Evolutionary conservation across 1,140 invertebrate species (phyloP).

Genomic region (Cylas formicarius): DNA sequence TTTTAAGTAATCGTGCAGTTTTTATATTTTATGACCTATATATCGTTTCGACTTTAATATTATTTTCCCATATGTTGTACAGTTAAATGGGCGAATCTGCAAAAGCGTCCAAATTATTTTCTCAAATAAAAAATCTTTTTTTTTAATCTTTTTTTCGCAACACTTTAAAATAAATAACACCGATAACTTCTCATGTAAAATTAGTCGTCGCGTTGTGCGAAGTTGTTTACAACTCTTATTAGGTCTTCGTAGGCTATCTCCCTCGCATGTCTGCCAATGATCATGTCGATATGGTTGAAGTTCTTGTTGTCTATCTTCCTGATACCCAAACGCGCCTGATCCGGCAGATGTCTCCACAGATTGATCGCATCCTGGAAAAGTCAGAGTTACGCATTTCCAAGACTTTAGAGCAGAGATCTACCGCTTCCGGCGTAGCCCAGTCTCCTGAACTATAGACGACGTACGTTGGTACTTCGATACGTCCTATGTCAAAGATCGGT

Average conservation of each 20-base stretch:
- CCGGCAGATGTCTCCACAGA: conserved; percentile 29
- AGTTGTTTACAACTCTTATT: conserved; percentile 24
- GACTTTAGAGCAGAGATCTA: conserved; percentile 23
- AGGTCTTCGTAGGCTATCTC: conserved; percentile 31
- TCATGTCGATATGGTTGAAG: conserved; percentile 37
- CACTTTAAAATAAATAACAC: no score
- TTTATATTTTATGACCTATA: no score
- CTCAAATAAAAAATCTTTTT: no score
- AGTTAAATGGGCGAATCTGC: no score
- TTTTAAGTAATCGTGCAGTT: no score
- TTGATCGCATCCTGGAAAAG: conserved; percentile 32
- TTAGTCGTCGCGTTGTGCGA: no score
- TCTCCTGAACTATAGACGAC: conserved; percentile 33
- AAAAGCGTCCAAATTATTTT: no score
- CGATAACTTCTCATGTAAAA: no score
- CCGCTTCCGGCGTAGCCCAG: conserved; percentile 33
- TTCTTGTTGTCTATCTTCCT: conserved; percentile 22
- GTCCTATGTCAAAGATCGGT: conserved; percentile 32
- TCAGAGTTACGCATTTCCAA: background rate
- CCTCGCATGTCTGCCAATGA: conserved; percentile 29
- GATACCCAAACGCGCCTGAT: conserved; percentile 26
- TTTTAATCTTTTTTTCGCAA: no score
- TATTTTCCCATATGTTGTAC: no score
- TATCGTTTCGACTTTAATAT: no score
- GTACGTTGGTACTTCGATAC: conserved; percentile 34